Conservation (phyloP, 2,113 vertebrate genomes). For the Rissa tridactyla region DNA sequence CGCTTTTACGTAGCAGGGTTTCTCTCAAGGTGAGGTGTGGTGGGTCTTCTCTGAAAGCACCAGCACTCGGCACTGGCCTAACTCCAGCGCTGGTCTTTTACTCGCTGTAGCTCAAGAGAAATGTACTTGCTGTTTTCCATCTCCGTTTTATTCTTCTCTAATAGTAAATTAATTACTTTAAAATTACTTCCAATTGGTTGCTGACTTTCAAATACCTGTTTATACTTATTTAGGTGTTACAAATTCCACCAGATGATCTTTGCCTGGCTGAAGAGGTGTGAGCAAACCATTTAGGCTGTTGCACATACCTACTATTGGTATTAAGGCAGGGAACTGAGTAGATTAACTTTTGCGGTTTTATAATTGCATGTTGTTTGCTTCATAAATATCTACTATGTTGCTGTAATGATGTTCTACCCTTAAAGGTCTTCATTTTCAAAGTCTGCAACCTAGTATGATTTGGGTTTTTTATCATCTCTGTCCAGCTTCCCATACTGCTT, state of each 20-base stretch:
- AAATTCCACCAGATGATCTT: neutral
- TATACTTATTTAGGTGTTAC: neutral
- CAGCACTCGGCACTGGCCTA: neutral
- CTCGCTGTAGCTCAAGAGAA: neutral
- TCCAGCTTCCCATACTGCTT: neutral
- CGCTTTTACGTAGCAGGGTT: neutral
- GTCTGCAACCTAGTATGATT: neutral
- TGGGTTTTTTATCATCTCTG: neutral
- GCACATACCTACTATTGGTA: neutral
- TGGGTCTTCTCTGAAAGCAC: neutral
- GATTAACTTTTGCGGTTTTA: neutral
- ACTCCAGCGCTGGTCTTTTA: neutral
- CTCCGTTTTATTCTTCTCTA: neutral
- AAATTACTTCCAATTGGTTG: neutral
- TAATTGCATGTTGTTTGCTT: neutral
- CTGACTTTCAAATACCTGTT: neutral
- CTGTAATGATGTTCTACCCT: neutral
- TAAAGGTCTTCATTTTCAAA: neutral
- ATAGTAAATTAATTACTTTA: neutral
- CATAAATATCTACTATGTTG: neutral
- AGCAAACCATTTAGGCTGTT: neutral
- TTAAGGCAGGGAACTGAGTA: neutral
- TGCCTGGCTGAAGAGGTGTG: neutral
- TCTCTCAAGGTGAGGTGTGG: neutral
- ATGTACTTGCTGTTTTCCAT: neutral